Evolutionary conservation across 2,888 invertebrate genomes (phyloP), one percentile per base, ranked within the genome.

Genomic region (Bombyx huttoni): DNA sequence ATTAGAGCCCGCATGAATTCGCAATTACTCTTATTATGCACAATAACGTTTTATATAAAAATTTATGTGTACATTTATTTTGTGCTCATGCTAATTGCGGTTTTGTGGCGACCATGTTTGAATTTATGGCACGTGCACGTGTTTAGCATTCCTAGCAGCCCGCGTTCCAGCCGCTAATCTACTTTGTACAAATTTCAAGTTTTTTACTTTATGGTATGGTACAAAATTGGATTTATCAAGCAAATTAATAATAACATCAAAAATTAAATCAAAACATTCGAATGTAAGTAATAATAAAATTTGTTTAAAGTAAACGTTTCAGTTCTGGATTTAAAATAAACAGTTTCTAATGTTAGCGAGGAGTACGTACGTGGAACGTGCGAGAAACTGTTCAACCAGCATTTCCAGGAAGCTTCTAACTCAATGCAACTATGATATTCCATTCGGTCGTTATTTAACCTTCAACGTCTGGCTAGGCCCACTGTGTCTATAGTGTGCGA

Each of bases 81-180:
- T 61, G 57, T 67, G 72, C 62, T 58, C 67, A 81, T 78, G 75
- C 75, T 85, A 81, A 84, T 85, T 81, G 82, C 78, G 82, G 81
- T 83, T 47, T 76, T 78, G 81, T 75, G 70, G 73, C 66, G 50
- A 61, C 79, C 78, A 69, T 80, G 79, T 81, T 81, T 75, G 74
- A 75, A 77, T 81, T 80, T 78, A 80, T 74, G 75, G 74, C 67
- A 57, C 62, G 70, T 67, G 75, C 67, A 68, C 70, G 81, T 70
- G 74, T 68, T 56, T 58, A 58, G 84, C 77, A 85, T 85, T 67
- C 63, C 70, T 73, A 82, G 76, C 62, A 63, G 58, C 53, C 57
- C 61, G 52, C 9, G 52, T 52, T 50, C 62, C 78, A 81, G 74
- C 76, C 78, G 78, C 74, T 62, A 61, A 65, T 67, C 62, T 63